A percentile compares a stretch with the other conserved stretches of the same genome.
Evolutionary conservation across 1,140 invertebrate genomes (phyloP).

Genomic region (Homarus americanus): DNA sequence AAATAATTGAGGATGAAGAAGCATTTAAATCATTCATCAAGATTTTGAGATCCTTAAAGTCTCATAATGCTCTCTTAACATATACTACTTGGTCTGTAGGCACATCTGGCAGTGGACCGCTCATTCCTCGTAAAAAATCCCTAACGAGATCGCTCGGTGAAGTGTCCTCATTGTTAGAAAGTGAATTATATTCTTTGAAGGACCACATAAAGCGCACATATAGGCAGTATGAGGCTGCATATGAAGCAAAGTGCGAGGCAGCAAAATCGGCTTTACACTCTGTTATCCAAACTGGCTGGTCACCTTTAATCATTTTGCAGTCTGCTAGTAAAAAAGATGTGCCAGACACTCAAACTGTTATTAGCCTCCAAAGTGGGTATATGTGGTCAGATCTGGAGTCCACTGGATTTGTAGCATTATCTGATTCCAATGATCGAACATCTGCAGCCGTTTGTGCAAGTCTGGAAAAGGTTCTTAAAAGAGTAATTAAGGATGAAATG

Average conservation of each 20-base stretch:
- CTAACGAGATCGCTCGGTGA: constrained; percentile 18
- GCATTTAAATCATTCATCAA: constrained; percentile 12
- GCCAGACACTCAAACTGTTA: constrained; percentile 24
- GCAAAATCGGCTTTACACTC: constrained; percentile 8
- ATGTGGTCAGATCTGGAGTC: constrained; percentile 35
- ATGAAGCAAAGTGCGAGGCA: constrained; percentile 43
- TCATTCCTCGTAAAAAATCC: constrained; percentile 18
- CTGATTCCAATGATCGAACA: constrained; percentile 11
- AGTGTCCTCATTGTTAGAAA: constrained; percentile 3
- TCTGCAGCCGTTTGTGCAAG: constrained; percentile 44
- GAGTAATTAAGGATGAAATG: constrained; percentile 20
- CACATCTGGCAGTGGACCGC: neutral
- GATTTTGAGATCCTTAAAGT: constrained; percentile 3
- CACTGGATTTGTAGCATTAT: constrained; percentile 32
- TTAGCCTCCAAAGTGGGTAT: constrained; percentile 37
- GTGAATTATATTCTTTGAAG: constrained; percentile 6
- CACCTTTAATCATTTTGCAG: constrained; percentile 43
- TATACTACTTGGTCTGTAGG: constrained; percentile 16
- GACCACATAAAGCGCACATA: constrained; percentile 19
- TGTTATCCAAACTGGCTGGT: constrained; percentile 40
- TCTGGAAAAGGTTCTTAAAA: constrained; percentile 21
- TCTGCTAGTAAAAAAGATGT: neutral
- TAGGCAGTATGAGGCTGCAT: constrained; percentile 25
- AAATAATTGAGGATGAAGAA: neutral
- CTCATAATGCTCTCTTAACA: neutral